Evolutionary conservation across 2,113 vertebrate species (phyloP), one percentile per base, ranked within the genome.

Genomic region (Microtus montanus): DNA sequence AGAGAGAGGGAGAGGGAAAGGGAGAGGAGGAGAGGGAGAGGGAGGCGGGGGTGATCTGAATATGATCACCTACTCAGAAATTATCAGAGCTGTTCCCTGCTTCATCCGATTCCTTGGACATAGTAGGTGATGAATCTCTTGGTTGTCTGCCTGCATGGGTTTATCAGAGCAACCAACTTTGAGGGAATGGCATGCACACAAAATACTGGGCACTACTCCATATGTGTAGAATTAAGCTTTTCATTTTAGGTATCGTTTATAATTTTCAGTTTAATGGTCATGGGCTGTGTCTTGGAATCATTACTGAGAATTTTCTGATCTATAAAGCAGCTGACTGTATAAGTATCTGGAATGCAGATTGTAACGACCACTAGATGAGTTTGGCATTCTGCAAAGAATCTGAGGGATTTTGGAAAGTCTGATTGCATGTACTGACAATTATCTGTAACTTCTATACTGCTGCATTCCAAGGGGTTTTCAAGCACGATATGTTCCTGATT

Each of bases 201-300:
- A 41, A 41, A 41, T 41, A 41, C 38, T 41, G 38, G 38, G 38
- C 38, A 41, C 38, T 41, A 41, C 38, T 41, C 38, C 38, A 41
- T 41, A 15, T 28, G 41, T 35, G 14, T 15, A 96, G 73, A 71
- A 83, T 3, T 33, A 84, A 19, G 54, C 38, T 89, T 88, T 97
- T 94, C 44, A 64, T 92, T 87, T 35, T 89, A 15, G 10, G 28
- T 74, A 90, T 61, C 5, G 26, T 58, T 89, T 74, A 78, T 14
- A 82, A 13, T 78, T 92, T 92, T 83, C 82, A 33, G 82, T 80
- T 90, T 90, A 92, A 90, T 82, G 44, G 71, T 71, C 35, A 91
- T 17, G 13, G 75, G 35, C 30, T 58, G 47, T 63, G 10, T 93
- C 44, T 87, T 52, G 19, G 61, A 93, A 95, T 85, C 38, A 94